These are phyloP conservation scores for Rhopilema esculentum DNA, from an alignment of 30 jellyfish, hydroid and myxozoan genomes.

Conservation along the genomic window DNA sequence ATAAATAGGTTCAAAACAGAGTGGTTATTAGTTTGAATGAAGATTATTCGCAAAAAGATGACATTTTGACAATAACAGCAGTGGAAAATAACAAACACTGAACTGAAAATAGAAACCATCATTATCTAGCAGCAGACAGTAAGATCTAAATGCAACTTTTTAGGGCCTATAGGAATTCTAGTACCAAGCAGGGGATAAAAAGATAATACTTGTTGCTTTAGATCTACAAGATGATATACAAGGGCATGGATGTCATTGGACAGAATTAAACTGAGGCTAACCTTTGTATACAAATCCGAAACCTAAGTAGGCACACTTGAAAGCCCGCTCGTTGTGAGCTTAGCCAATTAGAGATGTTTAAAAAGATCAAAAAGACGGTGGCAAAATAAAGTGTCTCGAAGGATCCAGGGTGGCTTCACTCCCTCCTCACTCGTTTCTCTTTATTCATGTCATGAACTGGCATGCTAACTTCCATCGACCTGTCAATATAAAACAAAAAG, in stretches of 20 bases:
- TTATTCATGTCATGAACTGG: slow-evolving; percentile 90
- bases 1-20: too few species aligned
- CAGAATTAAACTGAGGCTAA: slow-evolving; percentile 47
- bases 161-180: too few species aligned
- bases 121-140: too few species aligned
- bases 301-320: slow-evolving; percentile 68
- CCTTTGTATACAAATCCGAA: slow-evolving; percentile 34
- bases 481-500: slow-evolving; percentile 55
- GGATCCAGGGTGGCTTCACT: slow-evolving; percentile 72
- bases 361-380: slow-evolving; percentile 45
- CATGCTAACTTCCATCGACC: slow-evolving; percentile 66
- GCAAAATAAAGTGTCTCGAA: slow-evolving; percentile 31
- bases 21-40: too few species aligned
- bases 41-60: too few species aligned
- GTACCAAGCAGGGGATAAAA: too few species aligned
- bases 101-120: too few species aligned
- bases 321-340: slow-evolving; percentile 68
- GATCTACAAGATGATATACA: neutral
- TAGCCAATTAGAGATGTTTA: slow-evolving; percentile 49
- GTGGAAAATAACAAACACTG: too few species aligned
- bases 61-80: too few species aligned
- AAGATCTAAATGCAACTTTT: too few species aligned
- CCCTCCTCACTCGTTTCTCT: slow-evolving; percentile 84
- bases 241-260: slow-evolving; percentile 7
- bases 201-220: neutral